Percentiles rank a stretch among this genome's conserved stretches.
These are phyloP conservation scores for Hymenochirus boettgeri DNA, from an alignment of 2,113 vertebrate species.

Conservation along the genomic window DNA sequence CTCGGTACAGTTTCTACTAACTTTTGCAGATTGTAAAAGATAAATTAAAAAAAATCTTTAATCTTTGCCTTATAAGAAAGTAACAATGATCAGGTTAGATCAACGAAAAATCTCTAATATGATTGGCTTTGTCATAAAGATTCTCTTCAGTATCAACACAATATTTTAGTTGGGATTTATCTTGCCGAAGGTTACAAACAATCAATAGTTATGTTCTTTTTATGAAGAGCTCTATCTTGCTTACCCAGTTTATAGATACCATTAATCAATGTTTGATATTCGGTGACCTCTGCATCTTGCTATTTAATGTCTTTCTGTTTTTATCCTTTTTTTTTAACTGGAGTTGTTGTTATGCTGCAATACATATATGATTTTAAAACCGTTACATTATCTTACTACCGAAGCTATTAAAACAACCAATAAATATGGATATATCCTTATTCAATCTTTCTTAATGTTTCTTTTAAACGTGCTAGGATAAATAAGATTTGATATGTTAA, in stretches of 20 bases:
- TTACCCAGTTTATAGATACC: background rate
- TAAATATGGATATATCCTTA: too few relatives aligned
- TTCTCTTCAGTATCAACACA: background rate
- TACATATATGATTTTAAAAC: too few relatives aligned
- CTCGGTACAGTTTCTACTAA: too few relatives aligned
- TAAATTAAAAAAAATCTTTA: too few relatives aligned
- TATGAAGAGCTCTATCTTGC: constrained; percentile 1
- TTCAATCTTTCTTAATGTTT: too few relatives aligned
- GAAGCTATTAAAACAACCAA: too few relatives aligned
- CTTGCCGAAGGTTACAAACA: background rate
- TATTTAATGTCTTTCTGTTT: background rate
- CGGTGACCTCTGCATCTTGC: background rate
- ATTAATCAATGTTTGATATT: constrained; percentile 12
- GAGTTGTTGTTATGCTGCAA: too few relatives aligned
- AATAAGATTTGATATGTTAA: too few relatives aligned
- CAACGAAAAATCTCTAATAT: background rate
- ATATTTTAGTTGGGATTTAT: background rate
- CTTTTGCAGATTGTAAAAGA: too few relatives aligned
- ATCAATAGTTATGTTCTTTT: constrained; percentile 2
- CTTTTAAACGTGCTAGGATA: too few relatives aligned
- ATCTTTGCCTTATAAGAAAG: background rate
- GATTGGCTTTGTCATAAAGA: background rate
- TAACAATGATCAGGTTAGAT: background rate
- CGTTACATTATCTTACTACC: too few relatives aligned
- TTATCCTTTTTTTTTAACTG: too few relatives aligned